Percentiles rank a stretch among this genome's conserved stretches.
Conservation (phyloP, 2,888 invertebrate genomes). For the Plebejus argus region DNA sequence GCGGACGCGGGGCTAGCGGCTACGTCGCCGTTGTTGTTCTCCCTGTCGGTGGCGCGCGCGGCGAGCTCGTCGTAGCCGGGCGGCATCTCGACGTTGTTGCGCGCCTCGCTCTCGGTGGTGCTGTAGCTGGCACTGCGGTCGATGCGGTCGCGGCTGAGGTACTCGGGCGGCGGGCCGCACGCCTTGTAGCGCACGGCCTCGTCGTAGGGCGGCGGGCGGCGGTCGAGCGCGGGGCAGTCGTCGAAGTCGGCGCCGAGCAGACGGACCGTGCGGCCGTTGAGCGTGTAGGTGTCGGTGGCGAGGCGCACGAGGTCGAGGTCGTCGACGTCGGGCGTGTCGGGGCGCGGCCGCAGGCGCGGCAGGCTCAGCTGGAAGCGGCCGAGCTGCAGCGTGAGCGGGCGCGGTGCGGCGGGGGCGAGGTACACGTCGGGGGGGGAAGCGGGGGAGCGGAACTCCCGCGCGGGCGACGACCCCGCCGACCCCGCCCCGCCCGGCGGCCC, state of each 20-base stretch:
- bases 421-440: slow-evolving; percentile 55
- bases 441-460: slow-evolving; percentile 51
- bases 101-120: slow-evolving; percentile 56
- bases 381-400: slow-evolving; percentile 62
- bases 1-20: neutral
- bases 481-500: slow-evolving; percentile 50
- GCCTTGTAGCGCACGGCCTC: slow-evolving; percentile 67
- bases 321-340: slow-evolving; percentile 68
- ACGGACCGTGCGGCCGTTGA: slow-evolving; percentile 69
- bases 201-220: slow-evolving; percentile 66
- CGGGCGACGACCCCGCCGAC: slow-evolving; percentile 49
- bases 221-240: slow-evolving; percentile 56
- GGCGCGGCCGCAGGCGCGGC: slow-evolving; percentile 58
- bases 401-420: slow-evolving; percentile 51
- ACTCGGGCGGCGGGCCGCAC: slow-evolving; percentile 74
- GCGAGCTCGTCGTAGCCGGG: slow-evolving; percentile 67
- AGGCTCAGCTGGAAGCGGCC: slow-evolving; percentile 66
- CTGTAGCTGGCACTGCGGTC: slow-evolving; percentile 43
- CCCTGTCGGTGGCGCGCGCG: slow-evolving; percentile 41
- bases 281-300: slow-evolving; percentile 66
- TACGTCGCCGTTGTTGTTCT: slow-evolving; percentile 30
- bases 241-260: slow-evolving; percentile 69
- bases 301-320: slow-evolving; percentile 63
- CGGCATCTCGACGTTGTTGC: slow-evolving; percentile 66
- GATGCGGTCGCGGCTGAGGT: slow-evolving; percentile 58